Evolutionary conservation across 2,113 vertebrate genomes (phyloP), one percentile per base, ranked within the genome.

Genomic region (Calonectris borealis): DNA sequence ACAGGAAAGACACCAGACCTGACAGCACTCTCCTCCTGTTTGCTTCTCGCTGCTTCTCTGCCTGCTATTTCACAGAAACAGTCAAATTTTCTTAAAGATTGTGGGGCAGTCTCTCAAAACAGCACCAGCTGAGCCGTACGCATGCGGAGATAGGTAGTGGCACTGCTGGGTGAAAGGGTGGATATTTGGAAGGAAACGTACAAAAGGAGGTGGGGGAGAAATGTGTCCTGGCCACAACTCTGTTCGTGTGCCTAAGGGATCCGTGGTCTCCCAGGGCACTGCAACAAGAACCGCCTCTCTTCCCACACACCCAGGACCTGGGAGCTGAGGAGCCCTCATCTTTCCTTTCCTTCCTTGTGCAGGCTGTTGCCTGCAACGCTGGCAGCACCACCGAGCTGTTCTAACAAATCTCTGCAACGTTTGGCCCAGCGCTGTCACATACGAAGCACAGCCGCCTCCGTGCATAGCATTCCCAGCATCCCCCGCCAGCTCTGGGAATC

Each of bases 181-280:
- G 77, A 2, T 48, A 8, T 65, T 60, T 54, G 83, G 46, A 72
- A 73, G 65, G 27, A 32, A 49, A 27, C 4, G 4, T 11, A 60
- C 20, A n/a, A 32, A n/a, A 44, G 42, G 65, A 22, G 13, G 24
- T 5, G 12, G 21, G 15, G 22, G 49, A 25, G 36, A 69, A 55
- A 34, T 1, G 1, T 26, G 16, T 36, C 46, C 60, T 49, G 51
- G 52, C 14, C 44, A 17, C 64, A 10, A 3, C 12, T 73, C 32
- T 40, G 24, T 62, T 62, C 0, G 0, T 6, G 24, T 70, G 24
- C 75, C 9, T 12, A 2, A 68, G 32, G 51, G 70, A 58, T 16
- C 38, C 0, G 0, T 14, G 21, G 26, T 71, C 44, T 78, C 52
- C 10, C 44, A 25, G 34, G 31, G 34, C 64, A 48, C 38, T 15